Evolutionary conservation across 2,113 vertebrate genomes (phyloP), one percentile per base, ranked within the genome.

Genomic region (Campylorhamphus procurvoides): DNA sequence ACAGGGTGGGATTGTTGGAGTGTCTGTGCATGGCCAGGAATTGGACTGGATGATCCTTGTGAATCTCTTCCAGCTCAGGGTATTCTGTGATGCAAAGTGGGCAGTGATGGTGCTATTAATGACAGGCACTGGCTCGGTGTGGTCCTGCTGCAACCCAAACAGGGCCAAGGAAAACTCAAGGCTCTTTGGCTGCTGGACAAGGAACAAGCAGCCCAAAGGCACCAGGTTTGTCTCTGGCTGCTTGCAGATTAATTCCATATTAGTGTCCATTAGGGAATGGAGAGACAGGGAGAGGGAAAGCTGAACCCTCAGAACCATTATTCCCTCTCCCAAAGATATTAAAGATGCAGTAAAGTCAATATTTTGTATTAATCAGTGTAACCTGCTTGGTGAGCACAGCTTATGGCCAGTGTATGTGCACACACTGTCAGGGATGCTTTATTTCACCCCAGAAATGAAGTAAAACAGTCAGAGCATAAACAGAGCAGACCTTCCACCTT

Each of bases 41-140:
- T 0, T 59, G 77, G 69, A 24, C 23, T n/a, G 22, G 14, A 8
- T 8, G 37, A 7, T 28, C 22, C 33, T 28, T 23, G 59, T 24
- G 40, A 44, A 23, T 39, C 69, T 2, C 28, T 46, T 17, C 46
- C 69, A 81, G 18, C 44, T 24, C 17, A 52, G 77, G 77, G 0
- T 5, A 17, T 24, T n/a, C 60, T n/a, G 12, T 19, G 28, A 7
- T 4, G 52, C 15, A 2, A 3, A 18, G 24, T 0, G 7, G 60
- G 24, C 71, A 27, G 19, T 2, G 20, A 0, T 9, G 8, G 72
- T 2, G 29, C 23, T 4, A 0, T 18, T 12, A 3, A 11, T 2
- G 33, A 7, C 31, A 67, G 35, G 44, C 20, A 39, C 12, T 6
- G 35, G 10, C 31, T 69, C 37, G 72, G 5, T 22, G 17, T 1